Conservation (phyloP, 2,113 vertebrate species). For the Cyrtonyx montezumae region DNA sequence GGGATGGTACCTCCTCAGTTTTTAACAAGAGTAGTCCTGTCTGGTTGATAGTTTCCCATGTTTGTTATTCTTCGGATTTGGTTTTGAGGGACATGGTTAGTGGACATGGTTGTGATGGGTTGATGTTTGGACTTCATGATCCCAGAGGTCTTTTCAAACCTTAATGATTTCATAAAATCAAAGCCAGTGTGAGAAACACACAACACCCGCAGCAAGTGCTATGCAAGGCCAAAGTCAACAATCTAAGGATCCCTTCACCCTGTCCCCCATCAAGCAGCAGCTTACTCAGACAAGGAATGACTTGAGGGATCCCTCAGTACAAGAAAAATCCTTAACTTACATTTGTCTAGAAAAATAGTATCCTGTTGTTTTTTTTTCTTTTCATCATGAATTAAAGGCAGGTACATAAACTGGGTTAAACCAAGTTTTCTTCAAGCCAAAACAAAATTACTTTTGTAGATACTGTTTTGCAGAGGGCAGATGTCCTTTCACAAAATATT, state of each 20-base stretch:
- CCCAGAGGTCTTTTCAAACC: too few relatives aligned
- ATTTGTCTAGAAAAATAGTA: not conserved
- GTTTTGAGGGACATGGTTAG: too few relatives aligned
- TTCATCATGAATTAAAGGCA: not conserved
- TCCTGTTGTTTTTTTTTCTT: not conserved
- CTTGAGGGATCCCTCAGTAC: not conserved
- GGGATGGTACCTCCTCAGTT: too few relatives aligned
- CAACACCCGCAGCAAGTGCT: accelerated
- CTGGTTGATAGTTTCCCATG: not conserved
- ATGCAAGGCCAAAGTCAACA: not conserved
- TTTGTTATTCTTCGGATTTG: not conserved
- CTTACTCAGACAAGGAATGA: not conserved
- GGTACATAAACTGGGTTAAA: not conserved
- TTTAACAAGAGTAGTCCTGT: not conserved
- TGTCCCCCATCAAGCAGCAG: not conserved
- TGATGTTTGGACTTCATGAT: too few relatives aligned
- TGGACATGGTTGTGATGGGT: too few relatives aligned
- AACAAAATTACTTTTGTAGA: not conserved
- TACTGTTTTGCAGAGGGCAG: not conserved
- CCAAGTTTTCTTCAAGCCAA: not conserved
- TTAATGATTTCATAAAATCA: not conserved
- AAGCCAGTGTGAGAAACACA: not conserved
- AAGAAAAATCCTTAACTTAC: not conserved
- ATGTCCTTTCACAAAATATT: not conserved
- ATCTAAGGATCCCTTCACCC: not conserved